A percentile compares a stretch with the other conserved stretches of the same genome.
Conservation (phyloP, 2,888 invertebrate species). For the Baronia brevicornis region DNA sequence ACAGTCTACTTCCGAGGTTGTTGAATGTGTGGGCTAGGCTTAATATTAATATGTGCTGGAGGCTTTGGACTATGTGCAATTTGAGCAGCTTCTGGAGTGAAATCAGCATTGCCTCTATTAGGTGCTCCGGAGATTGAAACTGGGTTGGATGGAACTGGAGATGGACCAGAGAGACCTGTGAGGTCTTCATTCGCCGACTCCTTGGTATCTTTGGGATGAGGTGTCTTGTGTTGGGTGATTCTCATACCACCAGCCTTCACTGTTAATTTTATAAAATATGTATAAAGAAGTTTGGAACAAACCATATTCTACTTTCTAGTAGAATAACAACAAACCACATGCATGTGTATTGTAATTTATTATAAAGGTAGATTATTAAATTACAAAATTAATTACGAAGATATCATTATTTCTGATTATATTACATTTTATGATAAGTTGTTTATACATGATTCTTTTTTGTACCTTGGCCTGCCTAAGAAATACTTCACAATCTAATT, state of each 20-base stretch:
- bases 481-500: too few species aligned
- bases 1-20: constrained; percentile 88
- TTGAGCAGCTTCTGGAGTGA: constrained; percentile 91
- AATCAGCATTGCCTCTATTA: constrained; percentile 89
- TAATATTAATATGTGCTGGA: constrained; percentile 78
- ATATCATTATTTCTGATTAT: too few species aligned
- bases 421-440: too few species aligned
- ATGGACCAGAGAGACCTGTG: constrained; percentile 82
- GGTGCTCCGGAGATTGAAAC: constrained; percentile 86
- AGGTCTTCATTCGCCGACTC: constrained; percentile 80
- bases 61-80: constrained; percentile 87
- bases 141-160: constrained; percentile 85
- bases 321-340: too few species aligned
- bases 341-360: too few species aligned
- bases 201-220: constrained; percentile 79
- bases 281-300: not conserved
- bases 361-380: too few species aligned
- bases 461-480: too few species aligned
- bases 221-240: constrained; percentile 89
- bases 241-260: constrained; percentile 96
- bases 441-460: too few species aligned
- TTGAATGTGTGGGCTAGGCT: constrained; percentile 84
- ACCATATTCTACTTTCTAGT: too few species aligned
- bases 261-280: constrained; percentile 39
- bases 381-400: too few species aligned